Evolutionary conservation across 1,140 invertebrate genomes (phyloP), one percentile per base, ranked within the genome.

Genomic region (Pristionchus pacificus): DNA sequence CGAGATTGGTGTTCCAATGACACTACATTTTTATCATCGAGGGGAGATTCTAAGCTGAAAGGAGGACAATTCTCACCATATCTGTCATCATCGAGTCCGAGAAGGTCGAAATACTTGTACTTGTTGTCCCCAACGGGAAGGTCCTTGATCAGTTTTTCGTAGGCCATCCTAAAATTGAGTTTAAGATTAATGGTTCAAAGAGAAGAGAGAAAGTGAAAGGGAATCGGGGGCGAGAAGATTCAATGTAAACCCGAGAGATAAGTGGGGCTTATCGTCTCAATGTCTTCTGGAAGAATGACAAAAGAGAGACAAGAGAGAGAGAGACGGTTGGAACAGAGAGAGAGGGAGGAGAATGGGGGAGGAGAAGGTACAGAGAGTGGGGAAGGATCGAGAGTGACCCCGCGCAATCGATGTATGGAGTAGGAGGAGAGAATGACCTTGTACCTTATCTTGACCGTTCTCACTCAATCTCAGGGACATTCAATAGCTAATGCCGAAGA

Each of bases 61-160:
- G 38, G 19, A 2, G n/a, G 28, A 49, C 10, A 13, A 49, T 25
- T 72, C 62, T 59, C 59, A 93, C 91, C 89, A 88, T 92, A 93
- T 87, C 91, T 88, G 70, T 87, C 82, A 70, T 85, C 84, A 31
- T 79, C 89, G 88, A 83, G 91, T 85, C 60, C 85, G 77, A 87
- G 79, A 32, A 93, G 78, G 85, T 93, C 90, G 85, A 88, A 94
- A 81, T 91, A 94, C 70, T 89, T 88, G 38, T 49, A 49, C 38
- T 49, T 49, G 1, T 88, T 84, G 60, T 89, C 88, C 74, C 87
- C 87, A 31, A 91, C 83, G 2, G 86, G 84, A 30, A 93, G 82
- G 1, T 87, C 87, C 82, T 91, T 91, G 66, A 92, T 77, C 29
- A 77, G 73, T 30, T 32, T 24, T 30, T 67, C 29, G 67, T 65